These are phyloP conservation scores for Tenthredo livida DNA, from an alignment of 2,888 invertebrate genomes.

Conservation along the genomic window DNA sequence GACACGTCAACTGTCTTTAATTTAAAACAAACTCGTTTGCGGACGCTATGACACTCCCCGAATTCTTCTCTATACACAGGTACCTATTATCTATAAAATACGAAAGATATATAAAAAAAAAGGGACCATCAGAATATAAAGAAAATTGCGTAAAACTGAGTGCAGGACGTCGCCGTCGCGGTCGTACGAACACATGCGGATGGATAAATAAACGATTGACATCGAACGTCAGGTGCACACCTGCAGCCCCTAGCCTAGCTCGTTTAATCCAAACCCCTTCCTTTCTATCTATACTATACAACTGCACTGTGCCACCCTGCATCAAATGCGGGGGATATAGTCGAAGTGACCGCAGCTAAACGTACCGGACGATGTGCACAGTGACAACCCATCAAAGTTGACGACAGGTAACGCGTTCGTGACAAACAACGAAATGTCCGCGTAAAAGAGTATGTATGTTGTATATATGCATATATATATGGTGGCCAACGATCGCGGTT, in stretches of 20 bases:
- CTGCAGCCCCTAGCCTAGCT: conserved; percentile 58
- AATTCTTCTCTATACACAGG: not conserved
- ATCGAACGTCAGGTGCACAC: conserved; percentile 71
- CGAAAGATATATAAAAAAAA: too few species aligned
- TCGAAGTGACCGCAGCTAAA: conserved; percentile 5
- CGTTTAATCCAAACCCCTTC: conserved; percentile 16
- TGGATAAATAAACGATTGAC: conserved; percentile 66
- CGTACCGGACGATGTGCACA: not conserved
- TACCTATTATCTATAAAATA: not conserved
- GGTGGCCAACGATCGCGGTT: conserved; percentile 1
- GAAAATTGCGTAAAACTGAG: too few species aligned
- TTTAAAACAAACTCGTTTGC: conserved; percentile 66
- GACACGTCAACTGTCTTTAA: conserved; percentile 62
- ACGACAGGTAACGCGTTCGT: conserved; percentile 37
- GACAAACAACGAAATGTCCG: conserved; percentile 30
- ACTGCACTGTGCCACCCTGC: not conserved
- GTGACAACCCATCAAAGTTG: conserved; percentile 50
- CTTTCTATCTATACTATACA: not conserved
- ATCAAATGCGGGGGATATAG: not conserved
- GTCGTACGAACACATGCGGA: not conserved
- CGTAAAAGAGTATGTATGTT: not conserved
- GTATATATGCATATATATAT: not conserved
- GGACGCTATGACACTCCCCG: not conserved
- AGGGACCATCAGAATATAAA: too few species aligned
- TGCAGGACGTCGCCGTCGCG: not conserved